A percentile compares a stretch with the other conserved stretches of the same genome.
Conservation (phyloP, 2,888 invertebrate genomes). For the Lucinisca nassula region DNA sequence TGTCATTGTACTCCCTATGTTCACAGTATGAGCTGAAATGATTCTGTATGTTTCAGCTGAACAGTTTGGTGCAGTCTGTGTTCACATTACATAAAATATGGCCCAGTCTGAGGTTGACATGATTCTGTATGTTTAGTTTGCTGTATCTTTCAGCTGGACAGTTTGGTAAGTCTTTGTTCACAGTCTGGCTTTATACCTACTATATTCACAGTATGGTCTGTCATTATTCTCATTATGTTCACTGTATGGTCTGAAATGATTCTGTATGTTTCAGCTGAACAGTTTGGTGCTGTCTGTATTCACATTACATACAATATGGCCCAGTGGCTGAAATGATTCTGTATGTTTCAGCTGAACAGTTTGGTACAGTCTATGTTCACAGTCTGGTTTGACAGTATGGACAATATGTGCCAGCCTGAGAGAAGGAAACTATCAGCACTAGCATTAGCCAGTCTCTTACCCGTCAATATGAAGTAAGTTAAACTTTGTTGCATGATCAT, state of each 20-base stretch:
- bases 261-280: slow-evolving; percentile 79
- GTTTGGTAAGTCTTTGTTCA: slow-evolving; percentile 88
- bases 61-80: slow-evolving; percentile 76
- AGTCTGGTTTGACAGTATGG: slow-evolving; percentile 94
- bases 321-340: too few relatives aligned
- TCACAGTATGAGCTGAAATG: too few relatives aligned
- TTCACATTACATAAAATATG: too few relatives aligned
- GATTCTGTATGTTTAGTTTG: too few relatives aligned
- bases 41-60: slow-evolving; percentile 80
- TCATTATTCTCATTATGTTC: too few relatives aligned
- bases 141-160: slow-evolving; percentile 79
- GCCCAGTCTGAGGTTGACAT: too few relatives aligned
- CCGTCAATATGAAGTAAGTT: slow-evolving; percentile 84
- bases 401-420: slow-evolving; percentile 93
- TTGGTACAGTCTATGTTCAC: slow-evolving; percentile 89
- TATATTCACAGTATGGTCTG: too few relatives aligned
- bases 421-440: slow-evolving; percentile 94
- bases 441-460: slow-evolving; percentile 88
- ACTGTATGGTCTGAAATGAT: too few relatives aligned
- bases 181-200: too few relatives aligned
- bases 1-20: too few relatives aligned
- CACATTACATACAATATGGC: too few relatives aligned
- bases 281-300: slow-evolving; percentile 87
- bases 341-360: slow-evolving; percentile 77
- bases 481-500: too few relatives aligned